A percentile compares a stretch with the other conserved stretches of the same genome.
phyloP scores from a whole-genome alignment of 1,140 invertebrate species.

The Drosophila santomea region DNA sequence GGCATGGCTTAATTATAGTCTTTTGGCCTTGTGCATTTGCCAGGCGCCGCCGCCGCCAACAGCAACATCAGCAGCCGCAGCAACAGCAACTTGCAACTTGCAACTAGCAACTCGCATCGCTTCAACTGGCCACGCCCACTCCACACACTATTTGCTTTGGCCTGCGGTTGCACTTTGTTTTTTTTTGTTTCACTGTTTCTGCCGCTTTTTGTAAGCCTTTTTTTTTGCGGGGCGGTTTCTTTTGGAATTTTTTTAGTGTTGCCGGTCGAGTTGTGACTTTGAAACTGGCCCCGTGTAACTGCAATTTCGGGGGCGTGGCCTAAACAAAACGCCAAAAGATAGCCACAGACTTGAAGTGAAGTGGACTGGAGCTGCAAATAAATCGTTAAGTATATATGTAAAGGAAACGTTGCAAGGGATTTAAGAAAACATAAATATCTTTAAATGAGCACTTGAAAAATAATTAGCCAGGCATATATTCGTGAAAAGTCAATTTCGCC shows the following conservation, averaged over 20 bases:
- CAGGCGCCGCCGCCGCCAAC: constrained; percentile 66
- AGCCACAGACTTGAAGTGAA: not conserved
- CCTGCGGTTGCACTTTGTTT: constrained; percentile 60
- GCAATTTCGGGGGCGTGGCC: constrained; percentile 28
- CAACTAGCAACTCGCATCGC: constrained; percentile 17
- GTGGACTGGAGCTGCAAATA: not conserved
- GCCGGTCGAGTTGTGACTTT: constrained; percentile 32
- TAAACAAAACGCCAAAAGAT: constrained; percentile 6
- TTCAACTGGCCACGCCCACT: constrained; percentile 63
- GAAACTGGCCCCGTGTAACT: constrained; percentile 11
- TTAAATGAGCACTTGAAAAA: not conserved
- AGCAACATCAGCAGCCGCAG: constrained; percentile 14
- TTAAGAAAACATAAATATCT: not conserved
- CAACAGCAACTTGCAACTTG: not conserved
- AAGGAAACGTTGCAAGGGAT: not conserved
- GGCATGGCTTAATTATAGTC: constrained; percentile 81
- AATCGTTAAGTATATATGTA: not conserved
- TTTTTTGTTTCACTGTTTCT: constrained; percentile 1
- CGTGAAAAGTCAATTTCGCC: too few species aligned
- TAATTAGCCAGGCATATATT: too few species aligned
- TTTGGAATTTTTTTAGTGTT: constrained; percentile 24
- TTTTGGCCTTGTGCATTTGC: constrained; percentile 70
- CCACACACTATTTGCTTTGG: constrained; percentile 73
- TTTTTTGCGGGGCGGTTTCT: constrained; percentile 32
- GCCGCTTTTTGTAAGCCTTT: constrained; percentile 6